These are phyloP conservation scores for Notarius quadriscutis DNA, from an alignment of 2,113 vertebrate genomes.

Conservation along the genomic window DNA sequence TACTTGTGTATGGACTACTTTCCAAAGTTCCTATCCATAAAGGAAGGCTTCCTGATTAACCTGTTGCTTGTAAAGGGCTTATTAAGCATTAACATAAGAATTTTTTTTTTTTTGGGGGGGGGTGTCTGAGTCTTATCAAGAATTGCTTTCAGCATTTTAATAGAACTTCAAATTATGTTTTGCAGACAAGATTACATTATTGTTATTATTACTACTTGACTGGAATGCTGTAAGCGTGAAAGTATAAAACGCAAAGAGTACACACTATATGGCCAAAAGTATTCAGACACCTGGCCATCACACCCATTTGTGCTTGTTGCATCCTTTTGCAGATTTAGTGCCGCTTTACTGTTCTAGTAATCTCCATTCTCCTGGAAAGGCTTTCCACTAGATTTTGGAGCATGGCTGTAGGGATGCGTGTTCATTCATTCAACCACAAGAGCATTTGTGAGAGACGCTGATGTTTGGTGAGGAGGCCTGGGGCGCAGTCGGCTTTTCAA, in stretches of 20 bases:
- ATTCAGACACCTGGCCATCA: background rate
- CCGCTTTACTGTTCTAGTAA: background rate
- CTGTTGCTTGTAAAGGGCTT: constrained; percentile 19
- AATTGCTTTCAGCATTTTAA: background rate
- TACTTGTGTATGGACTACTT: constrained; percentile 31
- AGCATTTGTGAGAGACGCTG: too few relatives aligned
- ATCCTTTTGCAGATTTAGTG: background rate
- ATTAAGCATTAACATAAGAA: constrained; percentile 5
- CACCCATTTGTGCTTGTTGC: background rate
- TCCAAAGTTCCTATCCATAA: constrained; percentile 34
- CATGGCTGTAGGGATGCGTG: background rate
- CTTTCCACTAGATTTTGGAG: background rate
- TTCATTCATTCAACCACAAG: background rate
- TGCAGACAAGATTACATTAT: background rate
- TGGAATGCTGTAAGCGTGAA: background rate
- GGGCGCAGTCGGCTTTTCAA: background rate
- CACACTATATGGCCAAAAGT: background rate
- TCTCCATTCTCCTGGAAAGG: background rate
- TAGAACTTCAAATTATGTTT: background rate
- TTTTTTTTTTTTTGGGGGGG: too few relatives aligned
- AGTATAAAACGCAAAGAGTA: background rate
- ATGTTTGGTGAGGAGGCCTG: background rate
- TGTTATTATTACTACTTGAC: background rate
- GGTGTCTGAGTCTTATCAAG: background rate
- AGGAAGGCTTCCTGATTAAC: constrained; percentile 44